These are phyloP conservation scores for Mesorhabditis belari DNA, from an alignment of 2,888 invertebrate genomes.

Conservation along the genomic window DNA sequence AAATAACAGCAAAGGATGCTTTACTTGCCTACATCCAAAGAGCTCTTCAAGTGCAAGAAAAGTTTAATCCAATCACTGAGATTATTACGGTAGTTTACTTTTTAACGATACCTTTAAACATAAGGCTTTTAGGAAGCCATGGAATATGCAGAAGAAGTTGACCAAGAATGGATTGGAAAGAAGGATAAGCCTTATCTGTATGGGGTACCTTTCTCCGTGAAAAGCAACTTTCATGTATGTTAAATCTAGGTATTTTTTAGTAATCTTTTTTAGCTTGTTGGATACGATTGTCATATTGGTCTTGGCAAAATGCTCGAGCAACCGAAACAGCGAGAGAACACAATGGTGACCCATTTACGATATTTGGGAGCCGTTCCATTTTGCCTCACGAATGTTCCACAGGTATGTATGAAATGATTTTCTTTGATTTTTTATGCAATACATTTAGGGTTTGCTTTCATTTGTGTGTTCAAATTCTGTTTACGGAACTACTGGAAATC, in stretches of 20 bases:
- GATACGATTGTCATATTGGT: slow-evolving; percentile 53
- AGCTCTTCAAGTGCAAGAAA: slow-evolving; percentile 37
- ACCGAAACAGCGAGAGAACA: slow-evolving; percentile 40
- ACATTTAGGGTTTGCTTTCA: slow-evolving; percentile 38
- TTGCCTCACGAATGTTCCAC: neutral
- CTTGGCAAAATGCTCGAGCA: slow-evolving; percentile 50
- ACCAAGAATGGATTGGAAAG: slow-evolving; percentile 16
- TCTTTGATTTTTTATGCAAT: slow-evolving; percentile 54
- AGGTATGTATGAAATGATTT: too few relatives aligned
- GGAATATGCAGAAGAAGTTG: slow-evolving; percentile 30
- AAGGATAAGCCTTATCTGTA: slow-evolving; percentile 41
- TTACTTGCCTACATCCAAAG: slow-evolving; percentile 41
- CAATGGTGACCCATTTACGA: slow-evolving; percentile 38
- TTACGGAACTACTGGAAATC: slow-evolving; percentile 56
- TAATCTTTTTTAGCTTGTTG: slow-evolving; percentile 25
- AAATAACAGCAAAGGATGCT: slow-evolving; percentile 33
- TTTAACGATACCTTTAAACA: neutral
- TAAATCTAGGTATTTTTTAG: neutral
- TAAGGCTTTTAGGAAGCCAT: slow-evolving; percentile 19
- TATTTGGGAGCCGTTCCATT: slow-evolving; percentile 56
- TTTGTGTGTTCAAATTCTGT: slow-evolving; percentile 54
- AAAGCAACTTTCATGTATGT: slow-evolving; percentile 39
- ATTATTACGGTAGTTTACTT: slow-evolving; percentile 22
- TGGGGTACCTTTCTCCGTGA: slow-evolving; percentile 52
- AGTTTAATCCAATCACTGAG: slow-evolving; percentile 44